Conservation (phyloP, 2,113 vertebrate species). For the Mixornis gularis region DNA sequence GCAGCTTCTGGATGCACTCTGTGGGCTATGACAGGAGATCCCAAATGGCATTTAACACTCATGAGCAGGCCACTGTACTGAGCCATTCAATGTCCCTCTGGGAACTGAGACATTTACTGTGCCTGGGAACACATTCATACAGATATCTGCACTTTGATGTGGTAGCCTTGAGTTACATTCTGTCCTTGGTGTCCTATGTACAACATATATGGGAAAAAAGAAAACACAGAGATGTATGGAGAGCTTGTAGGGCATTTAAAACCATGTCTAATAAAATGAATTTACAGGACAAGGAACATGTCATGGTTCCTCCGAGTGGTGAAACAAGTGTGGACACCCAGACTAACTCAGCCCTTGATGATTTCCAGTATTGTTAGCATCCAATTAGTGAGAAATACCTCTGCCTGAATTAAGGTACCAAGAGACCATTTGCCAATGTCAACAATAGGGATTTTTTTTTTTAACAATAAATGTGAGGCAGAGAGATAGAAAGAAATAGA, state of each 20-base stretch:
- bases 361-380: background rate
- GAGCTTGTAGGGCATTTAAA: background rate
- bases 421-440: background rate
- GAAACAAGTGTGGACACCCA: background rate
- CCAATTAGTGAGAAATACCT: background rate
- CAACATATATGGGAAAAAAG: background rate
- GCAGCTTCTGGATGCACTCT: background rate
- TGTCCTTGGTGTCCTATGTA: background rate
- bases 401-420: background rate
- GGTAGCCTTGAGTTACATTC: fast-evolving
- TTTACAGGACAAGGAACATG: background rate
- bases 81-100: background rate
- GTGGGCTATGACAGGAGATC: background rate
- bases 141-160: background rate
- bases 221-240: background rate
- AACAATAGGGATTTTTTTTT: background rate
- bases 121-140: background rate
- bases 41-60: background rate
- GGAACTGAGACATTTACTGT: background rate
- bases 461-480: background rate
- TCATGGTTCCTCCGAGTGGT: fast-evolving
- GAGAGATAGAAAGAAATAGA: background rate
- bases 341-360: background rate
- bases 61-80: background rate
- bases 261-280: background rate